Evolutionary conservation across 2,797 vertebrate species (phyloP).

Genomic region (Discoglossus pictus): DNA sequence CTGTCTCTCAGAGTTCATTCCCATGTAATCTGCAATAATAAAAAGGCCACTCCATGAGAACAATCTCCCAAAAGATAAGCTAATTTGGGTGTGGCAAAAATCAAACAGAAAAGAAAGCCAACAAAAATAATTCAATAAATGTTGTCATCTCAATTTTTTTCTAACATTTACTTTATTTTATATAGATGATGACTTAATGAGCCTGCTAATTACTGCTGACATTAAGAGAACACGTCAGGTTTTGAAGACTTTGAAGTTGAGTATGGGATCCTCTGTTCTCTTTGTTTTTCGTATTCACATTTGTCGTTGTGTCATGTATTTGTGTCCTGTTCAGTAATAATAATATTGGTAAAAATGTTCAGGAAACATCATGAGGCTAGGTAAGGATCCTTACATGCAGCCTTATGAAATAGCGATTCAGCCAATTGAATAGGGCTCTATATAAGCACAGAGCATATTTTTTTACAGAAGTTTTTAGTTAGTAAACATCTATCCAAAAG

Average conservation of each 20-base stretch:
- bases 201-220: conserved; percentile 35
- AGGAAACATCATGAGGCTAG: too few relatives aligned
- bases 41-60: too few relatives aligned
- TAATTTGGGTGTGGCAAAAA: conserved; percentile 31
- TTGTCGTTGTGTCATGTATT: conserved; percentile 22
- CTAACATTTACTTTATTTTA: conserved; percentile 18
- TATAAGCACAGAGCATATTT: too few relatives aligned
- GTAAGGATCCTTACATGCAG: too few relatives aligned
- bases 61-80: too few relatives aligned
- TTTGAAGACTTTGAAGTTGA: conserved; percentile 20
- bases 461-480: too few relatives aligned
- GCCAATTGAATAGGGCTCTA: too few relatives aligned
- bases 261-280: background rate
- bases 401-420: too few relatives aligned
- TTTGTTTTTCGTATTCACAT: background rate
- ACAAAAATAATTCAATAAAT: conserved; percentile 23
- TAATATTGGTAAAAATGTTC: background rate
- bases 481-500: too few relatives aligned
- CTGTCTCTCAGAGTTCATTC: too few relatives aligned
- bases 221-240: conserved; percentile 2
- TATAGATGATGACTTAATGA: conserved; percentile 26
- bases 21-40: too few relatives aligned
- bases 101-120: conserved; percentile 37
- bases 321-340: conserved; percentile 19
- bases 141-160: conserved; percentile 34